Conservation (phyloP, 2,888 invertebrate species). For the Chaetogeoica ovagalla region DNA sequence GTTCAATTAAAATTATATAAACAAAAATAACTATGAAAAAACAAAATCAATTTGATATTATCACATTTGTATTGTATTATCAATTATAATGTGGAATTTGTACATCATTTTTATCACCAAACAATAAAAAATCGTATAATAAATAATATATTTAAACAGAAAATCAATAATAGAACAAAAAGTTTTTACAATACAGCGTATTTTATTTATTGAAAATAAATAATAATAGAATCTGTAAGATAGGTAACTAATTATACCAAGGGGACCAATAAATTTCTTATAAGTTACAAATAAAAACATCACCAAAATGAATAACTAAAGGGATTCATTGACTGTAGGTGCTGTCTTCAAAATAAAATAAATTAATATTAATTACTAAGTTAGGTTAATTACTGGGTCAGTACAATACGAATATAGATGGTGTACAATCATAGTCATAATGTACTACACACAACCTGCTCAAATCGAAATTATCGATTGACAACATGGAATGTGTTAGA, state of each 20-base stretch:
- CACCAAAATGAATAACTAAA: slow-evolving; percentile 43
- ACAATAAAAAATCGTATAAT: neutral
- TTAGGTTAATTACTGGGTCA: too few species aligned
- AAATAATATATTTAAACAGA: neutral
- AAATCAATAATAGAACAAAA: slow-evolving; percentile 17
- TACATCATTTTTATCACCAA: neutral
- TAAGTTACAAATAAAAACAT: slow-evolving; percentile 40
- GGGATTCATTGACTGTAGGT: slow-evolving; percentile 18
- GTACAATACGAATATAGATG: slow-evolving; percentile 4
- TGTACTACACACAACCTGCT: slow-evolving; percentile 16
- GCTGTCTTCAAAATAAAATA: slow-evolving; percentile 46
- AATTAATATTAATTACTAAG: slow-evolving; percentile 49
- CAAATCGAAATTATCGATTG: slow-evolving; percentile 23
- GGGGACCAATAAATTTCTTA: slow-evolving; percentile 18
- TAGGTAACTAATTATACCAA: slow-evolving; percentile 45
- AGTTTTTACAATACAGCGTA: neutral
- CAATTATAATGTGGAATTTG: neutral
- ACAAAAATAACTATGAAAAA: slow-evolving; percentile 28
- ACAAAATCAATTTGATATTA: slow-evolving; percentile 20
- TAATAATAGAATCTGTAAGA: slow-evolving; percentile 18
- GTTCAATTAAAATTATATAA: slow-evolving; percentile 21
- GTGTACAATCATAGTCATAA: slow-evolving; percentile 2
- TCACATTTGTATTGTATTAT: slow-evolving; percentile 23
- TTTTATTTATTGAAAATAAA: slow-evolving; percentile 6
- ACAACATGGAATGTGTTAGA: slow-evolving; percentile 40